Evolutionary conservation across 2,888 invertebrate species (phyloP).

Genomic region (Odontomyia ornata): DNA sequence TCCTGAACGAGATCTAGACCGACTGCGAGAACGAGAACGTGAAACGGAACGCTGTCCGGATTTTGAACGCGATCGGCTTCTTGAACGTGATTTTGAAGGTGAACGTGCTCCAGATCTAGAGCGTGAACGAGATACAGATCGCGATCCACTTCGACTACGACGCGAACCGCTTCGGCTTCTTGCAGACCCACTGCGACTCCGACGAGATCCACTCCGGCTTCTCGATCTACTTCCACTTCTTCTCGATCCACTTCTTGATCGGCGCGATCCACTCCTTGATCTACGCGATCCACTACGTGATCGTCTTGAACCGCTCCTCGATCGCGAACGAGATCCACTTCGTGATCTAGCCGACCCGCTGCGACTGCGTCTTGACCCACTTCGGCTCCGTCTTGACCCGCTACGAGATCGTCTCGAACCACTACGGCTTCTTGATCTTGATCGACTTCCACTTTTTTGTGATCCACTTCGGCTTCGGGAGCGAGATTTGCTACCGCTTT

Average conservation of each 20-base stretch:
- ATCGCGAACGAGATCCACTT: slow-evolving; percentile 53
- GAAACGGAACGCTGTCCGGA: slow-evolving; percentile 53
- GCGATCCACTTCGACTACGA: slow-evolving; percentile 52
- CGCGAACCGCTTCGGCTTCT: slow-evolving; percentile 51
- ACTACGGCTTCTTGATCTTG: slow-evolving; percentile 52
- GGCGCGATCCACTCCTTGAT: slow-evolving; percentile 52
- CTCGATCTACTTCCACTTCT: slow-evolving; percentile 45
- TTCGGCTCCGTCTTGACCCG: slow-evolving; percentile 52
- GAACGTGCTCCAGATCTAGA: slow-evolving; percentile 47
- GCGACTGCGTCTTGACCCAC: slow-evolving; percentile 52
- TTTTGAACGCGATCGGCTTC: slow-evolving; percentile 45
- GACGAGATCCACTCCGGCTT: slow-evolving; percentile 57
- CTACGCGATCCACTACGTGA: slow-evolving; percentile 51
- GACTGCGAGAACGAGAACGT: slow-evolving; percentile 54
- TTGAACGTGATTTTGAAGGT: slow-evolving; percentile 36
- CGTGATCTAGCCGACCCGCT: slow-evolving; percentile 51
- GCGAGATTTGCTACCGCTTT: slow-evolving; percentile 53
- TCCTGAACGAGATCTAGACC: slow-evolving; percentile 53
- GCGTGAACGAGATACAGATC: slow-evolving; percentile 53
- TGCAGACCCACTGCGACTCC: slow-evolving; percentile 52
- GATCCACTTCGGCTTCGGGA: slow-evolving; percentile 55
- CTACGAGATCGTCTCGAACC: slow-evolving; percentile 57
- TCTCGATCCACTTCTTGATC: slow-evolving; percentile 40
- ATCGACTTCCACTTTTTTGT: slow-evolving; percentile 53
- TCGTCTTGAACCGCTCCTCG: slow-evolving; percentile 52